A percentile compares a stretch with the other conserved stretches of the same genome.
phyloP scores from a whole-genome alignment of 2,113 vertebrate genomes.

The Scartelaos histophorus region DNA sequence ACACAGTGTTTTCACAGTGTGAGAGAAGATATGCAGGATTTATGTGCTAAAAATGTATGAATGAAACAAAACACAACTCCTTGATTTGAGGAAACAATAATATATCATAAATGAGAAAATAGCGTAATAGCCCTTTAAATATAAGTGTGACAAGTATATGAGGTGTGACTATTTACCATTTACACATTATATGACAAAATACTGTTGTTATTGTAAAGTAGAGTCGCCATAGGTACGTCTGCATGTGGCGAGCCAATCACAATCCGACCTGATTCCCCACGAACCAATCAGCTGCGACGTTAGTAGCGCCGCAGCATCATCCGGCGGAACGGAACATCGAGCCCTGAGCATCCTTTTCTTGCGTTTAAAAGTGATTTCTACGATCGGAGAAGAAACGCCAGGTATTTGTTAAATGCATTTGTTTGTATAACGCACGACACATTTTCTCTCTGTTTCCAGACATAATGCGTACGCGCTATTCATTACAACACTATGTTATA shows the following conservation, averaged over 20 bases:
- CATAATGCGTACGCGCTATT: not conserved
- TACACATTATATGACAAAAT: not conserved
- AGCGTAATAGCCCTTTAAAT: too few species aligned
- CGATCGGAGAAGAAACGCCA: accelerated
- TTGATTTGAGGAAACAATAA: too few species aligned
- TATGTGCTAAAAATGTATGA: too few species aligned
- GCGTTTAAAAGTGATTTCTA: conserved; percentile 19
- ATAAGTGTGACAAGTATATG: too few species aligned
- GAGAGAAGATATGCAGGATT: too few species aligned
- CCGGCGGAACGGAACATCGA: conserved; percentile 3
- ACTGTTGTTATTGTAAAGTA: not conserved
- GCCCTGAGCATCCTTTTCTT: conserved; percentile 42
- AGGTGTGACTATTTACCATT: not conserved
- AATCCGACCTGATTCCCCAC: not conserved
- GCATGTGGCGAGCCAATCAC: conserved; percentile 20
- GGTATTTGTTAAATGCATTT: not conserved
- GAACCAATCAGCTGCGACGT: conserved; percentile 31
- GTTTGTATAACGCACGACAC: not conserved
- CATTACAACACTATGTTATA: conserved; percentile 24
- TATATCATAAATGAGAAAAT: too few species aligned
- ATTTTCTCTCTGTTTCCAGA: not conserved
- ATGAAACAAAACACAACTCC: too few species aligned
- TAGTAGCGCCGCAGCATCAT: not conserved
- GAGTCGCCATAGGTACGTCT: conserved; percentile 1
- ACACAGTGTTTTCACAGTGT: too few species aligned